Evolutionary conservation across 2,113 vertebrate genomes (phyloP).

Genomic region (Bolborhynchus lineola): DNA sequence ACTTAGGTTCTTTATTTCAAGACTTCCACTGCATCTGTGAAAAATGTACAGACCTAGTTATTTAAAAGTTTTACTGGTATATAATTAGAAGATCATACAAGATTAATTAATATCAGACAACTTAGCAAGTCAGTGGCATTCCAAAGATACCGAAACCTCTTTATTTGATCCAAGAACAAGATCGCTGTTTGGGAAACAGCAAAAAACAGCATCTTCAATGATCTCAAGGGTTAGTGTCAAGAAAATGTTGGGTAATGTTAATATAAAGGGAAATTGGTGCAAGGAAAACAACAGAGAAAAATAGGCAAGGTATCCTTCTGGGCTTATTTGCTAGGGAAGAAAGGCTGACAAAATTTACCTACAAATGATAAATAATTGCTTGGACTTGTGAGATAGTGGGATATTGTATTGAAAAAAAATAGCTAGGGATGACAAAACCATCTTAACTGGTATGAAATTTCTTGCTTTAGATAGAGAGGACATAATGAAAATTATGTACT

Average conservation of each 20-base stretch:
- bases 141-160: not conserved
- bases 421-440: rapidly evolving
- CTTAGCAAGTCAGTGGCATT: not conserved
- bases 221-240: not conserved
- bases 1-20: not conserved
- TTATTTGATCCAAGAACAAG: not conserved
- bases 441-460: not conserved
- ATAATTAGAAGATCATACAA: not conserved
- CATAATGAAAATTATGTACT: not conserved
- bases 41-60: not conserved
- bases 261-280: not conserved
- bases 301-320: not conserved
- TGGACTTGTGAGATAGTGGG: not conserved
- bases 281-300: not conserved
- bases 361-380: not conserved
- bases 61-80: not conserved
- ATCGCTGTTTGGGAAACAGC: not conserved
- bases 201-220: not conserved
- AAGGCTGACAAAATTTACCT: not conserved
- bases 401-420: not conserved
- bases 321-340: not conserved
- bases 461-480: not conserved
- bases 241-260: not conserved
- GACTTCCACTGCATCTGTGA: not conserved
- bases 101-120: not conserved